These are phyloP conservation scores for Eurois occulta DNA, from an alignment of 2,888 invertebrate species.

Conservation along the genomic window DNA sequence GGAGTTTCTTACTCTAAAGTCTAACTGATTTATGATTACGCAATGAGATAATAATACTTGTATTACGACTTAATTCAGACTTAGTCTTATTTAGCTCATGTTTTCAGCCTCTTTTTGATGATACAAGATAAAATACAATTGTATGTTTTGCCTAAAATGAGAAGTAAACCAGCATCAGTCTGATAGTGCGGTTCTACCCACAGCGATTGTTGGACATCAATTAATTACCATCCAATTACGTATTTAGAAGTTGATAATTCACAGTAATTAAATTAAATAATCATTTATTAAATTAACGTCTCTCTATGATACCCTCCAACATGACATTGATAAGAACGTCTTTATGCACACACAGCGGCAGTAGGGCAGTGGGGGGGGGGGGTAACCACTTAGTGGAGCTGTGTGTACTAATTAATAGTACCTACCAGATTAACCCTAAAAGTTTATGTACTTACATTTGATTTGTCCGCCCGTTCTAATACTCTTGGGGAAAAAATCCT, in stretches of 20 bases:
- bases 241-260: neutral
- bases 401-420: neutral
- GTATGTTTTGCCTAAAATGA: conserved; percentile 25
- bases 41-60: conserved; percentile 51
- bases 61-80: conserved; percentile 40
- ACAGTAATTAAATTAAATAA: conserved; percentile 2
- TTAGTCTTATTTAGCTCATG: conserved; percentile 19
- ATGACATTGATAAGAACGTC: neutral
- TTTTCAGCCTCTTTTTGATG: conserved; percentile 23
- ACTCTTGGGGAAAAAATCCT: neutral
- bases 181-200: neutral
- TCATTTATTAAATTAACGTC: neutral
- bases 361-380: no score
- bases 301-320: conserved; percentile 15
- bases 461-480: neutral
- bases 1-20: conserved; percentile 66
- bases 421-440: neutral
- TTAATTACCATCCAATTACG: neutral
- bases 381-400: no score
- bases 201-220: neutral
- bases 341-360: no score
- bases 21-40: conserved; percentile 25
- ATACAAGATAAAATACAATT: conserved; percentile 6
- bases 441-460: neutral
- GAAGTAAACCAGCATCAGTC: conserved; percentile 7